Conservation (phyloP, 2,113 vertebrate genomes). For the Aleadryas rufinucha region DNA sequence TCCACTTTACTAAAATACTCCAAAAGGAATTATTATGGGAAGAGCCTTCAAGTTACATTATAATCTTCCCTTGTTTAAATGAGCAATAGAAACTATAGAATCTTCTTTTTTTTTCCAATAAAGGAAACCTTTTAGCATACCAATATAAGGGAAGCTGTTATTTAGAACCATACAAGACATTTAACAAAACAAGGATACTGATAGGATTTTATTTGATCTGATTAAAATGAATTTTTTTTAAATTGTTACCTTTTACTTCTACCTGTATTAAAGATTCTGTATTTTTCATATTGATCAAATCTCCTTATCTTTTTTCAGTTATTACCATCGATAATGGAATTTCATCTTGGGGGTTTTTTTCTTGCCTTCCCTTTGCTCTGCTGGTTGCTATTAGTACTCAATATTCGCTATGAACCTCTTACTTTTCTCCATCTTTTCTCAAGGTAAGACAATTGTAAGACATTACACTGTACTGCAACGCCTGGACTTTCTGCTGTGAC, state of each 20-base stretch:
- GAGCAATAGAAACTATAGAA: neutral
- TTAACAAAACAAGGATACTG: neutral
- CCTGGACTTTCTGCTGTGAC: neutral
- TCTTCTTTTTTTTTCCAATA: neutral
- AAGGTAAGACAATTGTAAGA: neutral
- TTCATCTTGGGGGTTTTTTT: neutral
- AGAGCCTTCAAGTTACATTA: neutral
- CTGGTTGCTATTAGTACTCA: neutral
- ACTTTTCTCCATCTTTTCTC: neutral
- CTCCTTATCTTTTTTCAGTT: neutral
- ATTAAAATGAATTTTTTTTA: neutral
- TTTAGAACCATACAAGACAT: neutral
- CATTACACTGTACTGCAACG: neutral
- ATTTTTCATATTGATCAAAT: neutral
- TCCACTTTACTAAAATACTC: neutral
- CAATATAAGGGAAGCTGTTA: neutral
- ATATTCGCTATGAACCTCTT: neutral
- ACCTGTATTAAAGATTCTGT: neutral
- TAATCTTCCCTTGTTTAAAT: neutral
- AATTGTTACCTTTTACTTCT: neutral
- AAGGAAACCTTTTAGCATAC: neutral
- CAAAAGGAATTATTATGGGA: neutral
- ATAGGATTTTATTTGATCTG: neutral
- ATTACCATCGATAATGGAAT: neutral
- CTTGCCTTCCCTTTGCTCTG: neutral